A percentile compares a stretch with the other conserved stretches of the same genome.
These are phyloP conservation scores for Hyposmocoma kahamanoa DNA, from an alignment of 1,140 invertebrate species.

Conservation along the genomic window DNA sequence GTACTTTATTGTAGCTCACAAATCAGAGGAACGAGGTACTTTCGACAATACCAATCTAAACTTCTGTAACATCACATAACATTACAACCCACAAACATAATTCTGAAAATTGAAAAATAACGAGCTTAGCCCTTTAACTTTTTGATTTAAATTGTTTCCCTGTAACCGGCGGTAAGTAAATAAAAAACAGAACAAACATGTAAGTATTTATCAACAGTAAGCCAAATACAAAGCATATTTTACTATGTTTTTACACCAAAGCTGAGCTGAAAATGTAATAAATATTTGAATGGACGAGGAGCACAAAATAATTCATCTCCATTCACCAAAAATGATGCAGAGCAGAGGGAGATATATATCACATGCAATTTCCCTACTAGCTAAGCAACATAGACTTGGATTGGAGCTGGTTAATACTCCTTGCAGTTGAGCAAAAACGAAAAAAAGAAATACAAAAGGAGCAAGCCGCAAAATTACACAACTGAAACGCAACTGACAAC, in stretches of 20 bases:
- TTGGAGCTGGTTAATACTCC: slow-evolving; percentile 39
- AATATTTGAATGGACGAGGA: no score
- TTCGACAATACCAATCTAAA: neutral
- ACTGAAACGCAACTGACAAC: neutral
- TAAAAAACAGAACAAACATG: no score
- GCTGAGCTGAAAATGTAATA: no score
- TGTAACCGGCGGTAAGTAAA: no score
- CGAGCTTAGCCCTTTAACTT: no score
- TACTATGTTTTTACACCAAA: no score
- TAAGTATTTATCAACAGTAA: no score
- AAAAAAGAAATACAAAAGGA: slow-evolving; percentile 49
- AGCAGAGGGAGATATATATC: slow-evolving; percentile 19
- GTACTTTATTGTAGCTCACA: slow-evolving; percentile 24
- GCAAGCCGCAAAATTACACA: slow-evolving; percentile 22
- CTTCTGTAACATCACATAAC: neutral
- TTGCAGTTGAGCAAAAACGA: slow-evolving; percentile 32
- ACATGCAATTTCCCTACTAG: slow-evolving; percentile 22
- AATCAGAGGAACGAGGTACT: slow-evolving; percentile 27
- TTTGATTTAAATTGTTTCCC: no score
- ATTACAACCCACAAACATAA: no score
- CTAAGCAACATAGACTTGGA: slow-evolving; percentile 27
- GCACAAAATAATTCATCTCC: slow-evolving; percentile 6
- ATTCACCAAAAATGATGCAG: slow-evolving; percentile 11
- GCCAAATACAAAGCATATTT: no score
- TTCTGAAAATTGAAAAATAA: no score